A percentile compares a stretch with the other conserved stretches of the same genome.
These are phyloP conservation scores for Drosophila gaucha DNA, from an alignment of 2,888 invertebrate species.

Conservation along the genomic window DNA sequence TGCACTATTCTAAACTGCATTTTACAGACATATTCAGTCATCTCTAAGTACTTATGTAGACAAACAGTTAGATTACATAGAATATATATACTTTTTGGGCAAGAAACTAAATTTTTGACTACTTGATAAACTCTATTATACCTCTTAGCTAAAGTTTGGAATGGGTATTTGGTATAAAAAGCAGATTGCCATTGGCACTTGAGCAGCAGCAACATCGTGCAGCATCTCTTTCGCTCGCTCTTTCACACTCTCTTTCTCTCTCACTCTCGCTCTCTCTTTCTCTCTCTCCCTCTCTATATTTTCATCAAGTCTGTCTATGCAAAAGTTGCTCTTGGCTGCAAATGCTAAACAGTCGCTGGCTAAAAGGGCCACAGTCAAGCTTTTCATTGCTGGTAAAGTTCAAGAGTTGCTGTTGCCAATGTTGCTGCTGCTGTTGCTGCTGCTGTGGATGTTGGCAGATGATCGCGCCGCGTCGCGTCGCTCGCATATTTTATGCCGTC, in stretches of 20 bases:
- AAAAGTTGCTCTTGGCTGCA: constrained; percentile 49
- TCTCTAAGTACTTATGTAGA: too few species aligned
- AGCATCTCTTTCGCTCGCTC: constrained; percentile 36
- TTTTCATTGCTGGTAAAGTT: constrained; percentile 80
- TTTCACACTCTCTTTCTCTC: constrained; percentile 7
- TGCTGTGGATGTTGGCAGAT: constrained; percentile 58
- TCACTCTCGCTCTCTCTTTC: neutral
- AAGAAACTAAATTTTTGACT: neutral
- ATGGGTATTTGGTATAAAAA: constrained; percentile 34
- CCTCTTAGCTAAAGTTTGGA: neutral
- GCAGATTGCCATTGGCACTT: constrained; percentile 77
- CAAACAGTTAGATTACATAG: too few species aligned
- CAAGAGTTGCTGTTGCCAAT: constrained; percentile 69
- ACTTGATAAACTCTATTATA: neutral
- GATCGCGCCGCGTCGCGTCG: constrained; percentile 61
- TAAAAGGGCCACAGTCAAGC: constrained; percentile 70
- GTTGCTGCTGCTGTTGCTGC: constrained; percentile 30
- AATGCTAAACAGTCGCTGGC: constrained; percentile 72
- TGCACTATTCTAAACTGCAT: too few species aligned
- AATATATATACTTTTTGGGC: too few species aligned
- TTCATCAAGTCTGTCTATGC: constrained; percentile 38
- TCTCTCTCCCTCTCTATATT: constrained; percentile 10
- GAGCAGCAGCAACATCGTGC: constrained; percentile 75
- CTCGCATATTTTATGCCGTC: constrained; percentile 71
- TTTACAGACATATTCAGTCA: too few species aligned